Percentiles rank a stretch among this genome's conserved stretches.
Conservation (phyloP, 2,113 vertebrate genomes). For the Macroglossus sobrinus region DNA sequence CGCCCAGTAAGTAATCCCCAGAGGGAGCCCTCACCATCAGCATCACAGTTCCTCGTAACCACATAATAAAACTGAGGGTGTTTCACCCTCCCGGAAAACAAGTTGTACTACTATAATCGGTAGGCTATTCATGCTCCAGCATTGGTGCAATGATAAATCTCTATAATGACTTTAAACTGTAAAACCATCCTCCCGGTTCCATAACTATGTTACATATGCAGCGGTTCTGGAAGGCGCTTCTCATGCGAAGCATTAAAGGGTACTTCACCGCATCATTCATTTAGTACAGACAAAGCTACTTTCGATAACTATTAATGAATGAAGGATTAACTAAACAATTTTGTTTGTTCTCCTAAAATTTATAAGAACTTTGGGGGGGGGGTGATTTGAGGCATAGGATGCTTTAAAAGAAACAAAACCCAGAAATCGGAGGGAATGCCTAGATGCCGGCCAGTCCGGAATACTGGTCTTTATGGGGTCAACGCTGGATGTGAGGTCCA, state of each 20-base stretch:
- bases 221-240: background rate
- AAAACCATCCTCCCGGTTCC: background rate
- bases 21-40: background rate
- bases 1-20: background rate
- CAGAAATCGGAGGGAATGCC: background rate
- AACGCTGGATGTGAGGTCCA: background rate
- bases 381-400: background rate
- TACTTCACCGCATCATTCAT: background rate
- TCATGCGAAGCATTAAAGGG: background rate
- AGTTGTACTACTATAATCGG: background rate
- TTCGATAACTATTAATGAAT: background rate
- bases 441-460: background rate
- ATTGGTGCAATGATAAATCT: background rate
- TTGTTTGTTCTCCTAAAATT: background rate
- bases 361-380: background rate
- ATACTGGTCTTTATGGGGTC: background rate
- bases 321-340: background rate
- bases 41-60: background rate
- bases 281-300: background rate
- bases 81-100: background rate
- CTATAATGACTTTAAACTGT: background rate
- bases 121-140: background rate
- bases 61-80: background rate
- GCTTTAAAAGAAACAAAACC: background rate
- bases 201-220: background rate